phyloP scores from a whole-genome alignment of 2,888 invertebrate species.

The Koerneria pararmatus region DNA sequence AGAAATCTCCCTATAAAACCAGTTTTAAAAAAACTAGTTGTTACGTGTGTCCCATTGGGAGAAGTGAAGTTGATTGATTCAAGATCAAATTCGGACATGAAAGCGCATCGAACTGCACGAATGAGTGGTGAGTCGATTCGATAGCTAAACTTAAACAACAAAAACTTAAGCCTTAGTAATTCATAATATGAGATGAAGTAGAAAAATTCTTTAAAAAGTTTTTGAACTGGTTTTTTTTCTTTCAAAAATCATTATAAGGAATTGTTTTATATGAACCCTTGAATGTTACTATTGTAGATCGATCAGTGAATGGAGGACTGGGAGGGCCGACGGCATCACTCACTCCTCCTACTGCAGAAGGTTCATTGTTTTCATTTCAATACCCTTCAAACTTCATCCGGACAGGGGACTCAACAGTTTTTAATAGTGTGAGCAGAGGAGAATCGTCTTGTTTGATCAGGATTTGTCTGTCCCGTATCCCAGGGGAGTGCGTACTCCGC shows the following conservation, averaged over 20 bases:
- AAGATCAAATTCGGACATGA: conserved; percentile 20
- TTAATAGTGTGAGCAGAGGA: no score
- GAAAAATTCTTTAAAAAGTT: no score
- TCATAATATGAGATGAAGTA: no score
- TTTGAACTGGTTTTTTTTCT: background rate
- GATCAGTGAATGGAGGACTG: conserved; percentile 10
- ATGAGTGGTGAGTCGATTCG: conserved; percentile 13
- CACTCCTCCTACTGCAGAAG: background rate
- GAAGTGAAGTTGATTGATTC: no score
- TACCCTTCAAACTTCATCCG: background rate
- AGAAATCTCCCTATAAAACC: no score
- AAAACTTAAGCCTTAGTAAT: background rate
- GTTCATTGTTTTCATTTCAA: background rate
- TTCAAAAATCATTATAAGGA: background rate
- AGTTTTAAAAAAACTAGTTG: no score
- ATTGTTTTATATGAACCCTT: background rate
- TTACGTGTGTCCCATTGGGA: no score
- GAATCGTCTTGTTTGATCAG: no score
- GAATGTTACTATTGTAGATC: conserved; percentile 13
- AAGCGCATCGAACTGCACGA: conserved; percentile 11
- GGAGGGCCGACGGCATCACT: background rate
- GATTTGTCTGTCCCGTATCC: no score
- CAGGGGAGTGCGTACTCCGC: no score
- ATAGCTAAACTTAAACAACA: background rate
- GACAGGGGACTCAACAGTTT: background rate